These are phyloP conservation scores for Phaethornis superciliosus DNA, from an alignment of 2,113 vertebrate species.

Conservation along the genomic window DNA sequence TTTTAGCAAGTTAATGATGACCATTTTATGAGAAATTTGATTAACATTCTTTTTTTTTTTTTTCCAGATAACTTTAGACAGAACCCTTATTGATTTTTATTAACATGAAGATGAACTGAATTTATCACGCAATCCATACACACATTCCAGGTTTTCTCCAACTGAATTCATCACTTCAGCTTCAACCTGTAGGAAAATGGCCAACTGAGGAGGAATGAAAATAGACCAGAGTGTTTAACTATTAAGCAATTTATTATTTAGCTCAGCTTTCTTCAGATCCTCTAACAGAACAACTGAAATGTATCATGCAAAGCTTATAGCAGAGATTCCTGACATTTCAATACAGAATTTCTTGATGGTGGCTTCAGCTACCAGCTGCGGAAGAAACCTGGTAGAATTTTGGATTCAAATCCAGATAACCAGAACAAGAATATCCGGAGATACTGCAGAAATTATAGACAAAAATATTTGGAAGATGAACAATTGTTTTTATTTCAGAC, in stretches of 20 bases:
- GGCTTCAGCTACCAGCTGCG: not conserved
- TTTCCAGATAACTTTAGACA: not conserved
- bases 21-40: conserved; percentile 2
- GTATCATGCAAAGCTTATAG: not conserved
- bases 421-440: not conserved
- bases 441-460: not conserved
- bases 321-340: not conserved
- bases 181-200: not conserved
- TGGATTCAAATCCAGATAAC: not conserved
- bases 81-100: not conserved
- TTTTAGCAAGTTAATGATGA: not conserved
- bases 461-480: not conserved
- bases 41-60: not conserved
- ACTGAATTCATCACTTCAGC: not conserved
- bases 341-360: not conserved
- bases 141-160: not conserved
- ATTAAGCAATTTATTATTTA: not conserved
- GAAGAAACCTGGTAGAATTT: not conserved
- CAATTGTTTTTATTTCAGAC: not conserved
- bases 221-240: not conserved
- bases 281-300: not conserved
- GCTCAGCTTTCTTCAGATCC: not conserved
- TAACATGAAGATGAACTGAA: not conserved
- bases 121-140: not conserved
- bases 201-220: not conserved